Percentiles rank a stretch among this genome's conserved stretches.
These are phyloP conservation scores for Bellardia pandia DNA, from an alignment of 2,888 invertebrate genomes.

Conservation along the genomic window DNA sequence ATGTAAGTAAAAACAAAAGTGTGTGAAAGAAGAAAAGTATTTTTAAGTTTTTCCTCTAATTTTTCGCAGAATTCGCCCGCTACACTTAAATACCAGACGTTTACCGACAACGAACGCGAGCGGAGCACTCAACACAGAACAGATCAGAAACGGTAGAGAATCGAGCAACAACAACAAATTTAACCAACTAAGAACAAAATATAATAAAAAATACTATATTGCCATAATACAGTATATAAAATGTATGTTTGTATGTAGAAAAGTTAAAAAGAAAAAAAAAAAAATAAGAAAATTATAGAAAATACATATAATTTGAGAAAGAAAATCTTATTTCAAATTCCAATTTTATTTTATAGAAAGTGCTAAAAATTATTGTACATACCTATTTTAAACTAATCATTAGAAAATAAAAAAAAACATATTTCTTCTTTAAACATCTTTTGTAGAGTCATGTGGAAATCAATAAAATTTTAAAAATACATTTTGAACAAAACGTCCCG, in stretches of 20 bases:
- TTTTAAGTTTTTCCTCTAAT: constrained; percentile 64
- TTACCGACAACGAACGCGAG: constrained; percentile 67
- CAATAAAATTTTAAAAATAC: constrained; percentile 65
- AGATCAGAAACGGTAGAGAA: constrained; percentile 12
- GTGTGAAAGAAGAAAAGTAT: constrained; percentile 62
- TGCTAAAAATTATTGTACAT: background rate
- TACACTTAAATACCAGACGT: constrained; percentile 63
- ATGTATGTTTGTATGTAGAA: constrained; percentile 4
- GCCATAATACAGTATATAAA: background rate
- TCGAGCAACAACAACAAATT: constrained; percentile 46
- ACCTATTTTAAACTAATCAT: background rate
- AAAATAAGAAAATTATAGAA: constrained; percentile 21
- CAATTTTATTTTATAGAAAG: background rate
- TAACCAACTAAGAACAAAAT: constrained; percentile 60
- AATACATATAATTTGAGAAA: background rate
- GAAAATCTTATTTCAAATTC: constrained; percentile 26
- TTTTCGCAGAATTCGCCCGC: constrained; percentile 69
- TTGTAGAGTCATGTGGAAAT: constrained; percentile 53
- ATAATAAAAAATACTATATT: constrained; percentile 13
- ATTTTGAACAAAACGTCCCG: constrained; percentile 58
- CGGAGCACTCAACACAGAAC: constrained; percentile 45
- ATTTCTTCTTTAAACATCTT: constrained; percentile 12
- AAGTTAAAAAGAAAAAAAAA: constrained; percentile 20
- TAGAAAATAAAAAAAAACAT: constrained; percentile 9
- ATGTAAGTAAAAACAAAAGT: constrained; percentile 29